These are phyloP conservation scores for Hypotaenidia philippensis DNA, from an alignment of 2,797 vertebrate species.

Conservation along the genomic window DNA sequence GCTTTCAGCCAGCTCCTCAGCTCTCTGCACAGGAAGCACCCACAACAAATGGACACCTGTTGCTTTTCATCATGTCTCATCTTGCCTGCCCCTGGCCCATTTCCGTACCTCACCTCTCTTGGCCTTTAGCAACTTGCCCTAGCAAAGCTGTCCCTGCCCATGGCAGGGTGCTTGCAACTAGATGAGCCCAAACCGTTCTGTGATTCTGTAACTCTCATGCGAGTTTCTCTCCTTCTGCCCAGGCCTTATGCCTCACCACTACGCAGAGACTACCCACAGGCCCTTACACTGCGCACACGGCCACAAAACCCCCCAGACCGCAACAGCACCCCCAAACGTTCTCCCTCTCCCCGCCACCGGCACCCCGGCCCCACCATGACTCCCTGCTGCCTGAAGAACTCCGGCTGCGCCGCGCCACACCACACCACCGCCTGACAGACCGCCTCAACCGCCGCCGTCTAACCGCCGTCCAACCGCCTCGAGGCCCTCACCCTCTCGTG, in stretches of 20 bases:
- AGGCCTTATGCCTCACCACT: neutral
- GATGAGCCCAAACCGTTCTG: too few relatives aligned
- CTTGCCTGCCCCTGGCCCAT: too few relatives aligned
- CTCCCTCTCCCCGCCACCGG: neutral
- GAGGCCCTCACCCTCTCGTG: neutral
- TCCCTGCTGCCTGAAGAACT: neutral
- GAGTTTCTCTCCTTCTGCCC: neutral
- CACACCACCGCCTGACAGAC: fast-evolving
- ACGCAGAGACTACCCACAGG: too few relatives aligned
- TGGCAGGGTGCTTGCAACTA: too few relatives aligned
- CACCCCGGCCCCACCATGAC: slow-evolving; percentile 20
- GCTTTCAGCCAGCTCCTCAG: neutral
- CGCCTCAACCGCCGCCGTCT: neutral
- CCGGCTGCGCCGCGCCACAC: fast-evolving
- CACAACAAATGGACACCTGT: fast-evolving
- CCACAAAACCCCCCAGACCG: fast-evolving
- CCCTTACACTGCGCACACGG: fast-evolving
- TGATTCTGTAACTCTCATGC: too few relatives aligned
- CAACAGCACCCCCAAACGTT: fast-evolving
- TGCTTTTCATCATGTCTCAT: fast-evolving
- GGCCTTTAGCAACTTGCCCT: too few relatives aligned
- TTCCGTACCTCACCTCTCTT: neutral
- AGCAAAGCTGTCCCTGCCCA: too few relatives aligned
- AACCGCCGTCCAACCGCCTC: neutral
- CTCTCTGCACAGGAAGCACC: neutral